phyloP scores from a whole-genome alignment of 2,888 invertebrate species.

The Yponomeuta plumbellus region DNA sequence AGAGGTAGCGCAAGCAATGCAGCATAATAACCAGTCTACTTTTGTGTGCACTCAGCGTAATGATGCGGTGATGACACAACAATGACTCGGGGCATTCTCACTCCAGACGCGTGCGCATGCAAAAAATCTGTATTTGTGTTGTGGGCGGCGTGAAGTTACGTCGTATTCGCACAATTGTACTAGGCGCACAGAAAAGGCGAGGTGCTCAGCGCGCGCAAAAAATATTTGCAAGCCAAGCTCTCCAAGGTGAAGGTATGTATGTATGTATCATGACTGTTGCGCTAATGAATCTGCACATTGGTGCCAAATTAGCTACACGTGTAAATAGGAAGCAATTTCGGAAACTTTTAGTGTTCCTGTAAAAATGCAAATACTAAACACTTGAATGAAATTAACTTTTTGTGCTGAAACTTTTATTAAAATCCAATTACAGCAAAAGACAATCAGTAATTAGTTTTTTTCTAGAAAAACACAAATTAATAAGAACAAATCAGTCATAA shows the following conservation, averaged over 20 bases:
- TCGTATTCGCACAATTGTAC: constrained; percentile 74
- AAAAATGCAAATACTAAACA: background rate
- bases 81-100: constrained; percentile 46
- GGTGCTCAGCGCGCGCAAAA: constrained; percentile 28
- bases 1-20: constrained; percentile 49
- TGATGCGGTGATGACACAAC: constrained; percentile 66
- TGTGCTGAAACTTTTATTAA: background rate
- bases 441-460: background rate
- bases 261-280: background rate
- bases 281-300: background rate
- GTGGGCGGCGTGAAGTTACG: constrained; percentile 61
- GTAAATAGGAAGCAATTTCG: background rate
- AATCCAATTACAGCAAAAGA: background rate
- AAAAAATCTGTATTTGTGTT: constrained; percentile 39
- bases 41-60: constrained; percentile 60
- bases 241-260: background rate
- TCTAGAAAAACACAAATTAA: background rate
- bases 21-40: constrained; percentile 48
- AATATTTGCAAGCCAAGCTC: background rate
- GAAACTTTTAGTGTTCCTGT: background rate
- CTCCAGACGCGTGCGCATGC: constrained; percentile 53
- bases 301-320: background rate
- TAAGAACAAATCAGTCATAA: background rate
- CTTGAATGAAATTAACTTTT: background rate
- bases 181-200: constrained; percentile 46